phyloP scores from a whole-genome alignment of 92 coral and sea anemone species.

The Parazoanthus atlanticus region DNA sequence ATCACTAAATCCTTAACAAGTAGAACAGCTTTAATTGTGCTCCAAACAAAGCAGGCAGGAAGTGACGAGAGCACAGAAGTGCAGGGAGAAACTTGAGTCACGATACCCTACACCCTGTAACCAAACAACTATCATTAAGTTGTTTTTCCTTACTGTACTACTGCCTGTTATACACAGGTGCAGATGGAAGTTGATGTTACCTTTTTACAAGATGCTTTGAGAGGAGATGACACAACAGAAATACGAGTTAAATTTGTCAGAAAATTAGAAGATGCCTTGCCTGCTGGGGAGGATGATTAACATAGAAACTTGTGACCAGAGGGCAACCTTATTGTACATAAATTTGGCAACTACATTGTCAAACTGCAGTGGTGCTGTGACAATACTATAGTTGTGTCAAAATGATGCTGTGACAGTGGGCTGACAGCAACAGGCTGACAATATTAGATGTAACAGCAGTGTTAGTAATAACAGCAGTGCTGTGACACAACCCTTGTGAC shows the following conservation, averaged over 20 bases:
- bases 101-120: too few species aligned
- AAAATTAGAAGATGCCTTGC: slow-evolving; percentile 96
- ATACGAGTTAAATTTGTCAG: slow-evolving; percentile 89
- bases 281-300: slow-evolving; percentile 93
- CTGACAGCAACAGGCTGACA: neutral
- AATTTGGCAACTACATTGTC: neutral
- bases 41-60: too few species aligned
- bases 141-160: too few species aligned
- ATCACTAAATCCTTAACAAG: too few species aligned
- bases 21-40: too few species aligned
- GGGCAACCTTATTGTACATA: neutral
- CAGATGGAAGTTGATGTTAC: slow-evolving; percentile 98
- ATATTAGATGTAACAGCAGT: too few species aligned
- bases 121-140: too few species aligned
- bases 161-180: slow-evolving; percentile 57
- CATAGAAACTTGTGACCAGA: neutral
- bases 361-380: neutral
- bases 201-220: slow-evolving; percentile 87
- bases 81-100: neutral
- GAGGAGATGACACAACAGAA: slow-evolving; percentile 99
- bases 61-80: neutral
- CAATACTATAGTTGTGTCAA: neutral
- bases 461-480: too few species aligned
- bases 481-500: too few species aligned
- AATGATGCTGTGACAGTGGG: neutral